These are phyloP conservation scores for Salvelinus namaycush DNA, from an alignment of 2,113 vertebrate genomes.

Conservation along the genomic window DNA sequence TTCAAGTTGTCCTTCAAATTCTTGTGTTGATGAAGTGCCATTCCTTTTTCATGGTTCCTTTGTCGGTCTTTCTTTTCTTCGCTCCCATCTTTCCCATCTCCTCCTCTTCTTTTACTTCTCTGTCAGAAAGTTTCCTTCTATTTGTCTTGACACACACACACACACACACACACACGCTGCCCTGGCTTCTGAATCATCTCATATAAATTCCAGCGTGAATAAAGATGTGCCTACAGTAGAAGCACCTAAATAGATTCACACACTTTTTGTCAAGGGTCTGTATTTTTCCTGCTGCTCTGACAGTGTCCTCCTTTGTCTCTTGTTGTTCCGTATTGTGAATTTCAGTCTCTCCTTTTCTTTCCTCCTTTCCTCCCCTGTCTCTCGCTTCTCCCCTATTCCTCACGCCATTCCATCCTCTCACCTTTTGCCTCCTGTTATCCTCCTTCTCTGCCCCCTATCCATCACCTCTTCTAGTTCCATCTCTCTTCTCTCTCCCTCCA, in stretches of 20 bases:
- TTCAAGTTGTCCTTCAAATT: too few relatives aligned
- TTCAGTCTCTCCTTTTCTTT: background rate
- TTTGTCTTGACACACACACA: background rate
- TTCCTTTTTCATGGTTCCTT: too few relatives aligned
- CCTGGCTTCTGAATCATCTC: background rate
- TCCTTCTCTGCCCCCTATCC: too few relatives aligned
- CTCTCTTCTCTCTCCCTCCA: too few relatives aligned
- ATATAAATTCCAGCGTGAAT: background rate
- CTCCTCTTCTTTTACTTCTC: background rate
- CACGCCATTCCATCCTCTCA: too few relatives aligned
- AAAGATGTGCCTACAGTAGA: background rate
- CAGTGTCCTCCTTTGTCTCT: background rate
- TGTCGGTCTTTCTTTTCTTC: too few relatives aligned
- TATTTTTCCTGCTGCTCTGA: too few relatives aligned
- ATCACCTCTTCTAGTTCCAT: too few relatives aligned
- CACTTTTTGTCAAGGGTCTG: background rate
- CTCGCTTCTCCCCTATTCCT: background rate
- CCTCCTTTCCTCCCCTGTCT: slow-evolving; percentile 6
- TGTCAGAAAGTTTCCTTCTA: background rate
- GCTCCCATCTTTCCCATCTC: background rate
- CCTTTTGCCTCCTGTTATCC: too few relatives aligned
- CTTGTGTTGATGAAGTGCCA: too few relatives aligned
- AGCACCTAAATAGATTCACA: background rate
- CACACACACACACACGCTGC: too few relatives aligned
- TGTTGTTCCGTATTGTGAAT: background rate